These are phyloP conservation scores for Spialia ferax DNA, from an alignment of 2,888 invertebrate species.

Conservation along the genomic window DNA sequence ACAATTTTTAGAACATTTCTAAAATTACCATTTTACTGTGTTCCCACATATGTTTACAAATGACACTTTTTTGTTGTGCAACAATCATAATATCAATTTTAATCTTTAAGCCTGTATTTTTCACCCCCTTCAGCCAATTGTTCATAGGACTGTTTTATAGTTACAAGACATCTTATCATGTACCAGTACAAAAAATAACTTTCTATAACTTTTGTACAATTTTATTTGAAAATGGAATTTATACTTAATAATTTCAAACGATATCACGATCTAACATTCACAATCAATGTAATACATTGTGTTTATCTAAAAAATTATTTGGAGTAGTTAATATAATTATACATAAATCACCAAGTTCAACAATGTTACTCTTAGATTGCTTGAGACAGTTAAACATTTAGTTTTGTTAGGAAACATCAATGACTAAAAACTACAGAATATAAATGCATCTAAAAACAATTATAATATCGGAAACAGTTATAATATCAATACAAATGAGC, in stretches of 20 bases:
- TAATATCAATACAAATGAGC: neutral
- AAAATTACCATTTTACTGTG: too few species aligned
- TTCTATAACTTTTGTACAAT: too few species aligned
- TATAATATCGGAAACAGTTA: neutral
- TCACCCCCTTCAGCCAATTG: too few species aligned
- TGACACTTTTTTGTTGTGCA: too few species aligned
- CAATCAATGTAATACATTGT: too few species aligned
- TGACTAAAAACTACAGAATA: slow-evolving; percentile 4
- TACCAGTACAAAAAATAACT: too few species aligned
- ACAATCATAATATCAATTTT: too few species aligned
- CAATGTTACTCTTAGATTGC: neutral
- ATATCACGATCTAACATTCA: neutral
- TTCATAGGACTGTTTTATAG: too few species aligned
- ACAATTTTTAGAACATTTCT: too few species aligned
- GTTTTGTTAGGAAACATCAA: neutral
- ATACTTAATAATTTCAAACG: neutral
- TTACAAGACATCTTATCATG: too few species aligned
- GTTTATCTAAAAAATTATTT: neutral
- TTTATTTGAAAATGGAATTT: neutral
- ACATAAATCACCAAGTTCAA: neutral
- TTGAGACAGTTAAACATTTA: neutral
- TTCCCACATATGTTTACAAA: too few species aligned
- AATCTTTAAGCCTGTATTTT: too few species aligned
- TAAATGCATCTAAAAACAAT: neutral
- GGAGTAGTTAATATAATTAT: neutral